Evolutionary conservation across 2,113 vertebrate species (phyloP), one percentile per base, ranked within the genome.

Genomic region (Bujurquina vittata): DNA sequence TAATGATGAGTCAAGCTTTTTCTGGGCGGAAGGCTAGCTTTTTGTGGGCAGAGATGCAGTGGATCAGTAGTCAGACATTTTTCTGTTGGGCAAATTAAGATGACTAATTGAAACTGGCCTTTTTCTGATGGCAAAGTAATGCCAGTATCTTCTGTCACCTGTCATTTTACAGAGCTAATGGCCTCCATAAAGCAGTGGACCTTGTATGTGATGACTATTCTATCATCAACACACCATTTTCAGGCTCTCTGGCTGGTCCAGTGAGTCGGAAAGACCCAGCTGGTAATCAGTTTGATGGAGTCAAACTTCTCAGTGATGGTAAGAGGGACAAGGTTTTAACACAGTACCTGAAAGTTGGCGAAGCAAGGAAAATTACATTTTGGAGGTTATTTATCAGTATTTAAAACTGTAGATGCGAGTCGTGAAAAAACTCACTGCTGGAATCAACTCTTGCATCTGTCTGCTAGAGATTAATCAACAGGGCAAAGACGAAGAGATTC

Each of bases 161-260:
- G 43, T 88, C 9, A 23, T 77, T 29, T 86, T 18, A 3, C 83
- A 95, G 93, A 63, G 81, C 61, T 73, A 62, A 77, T 5, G 10
- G 49, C 23, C 72, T 85, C 40, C 91, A 92, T 73, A 90, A 88
- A 84, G 91, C 92, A 10, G 88, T 89, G 59, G 93, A 94, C 56
- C 78, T 94, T 83, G 91, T 94, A 87, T 95, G 93, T 65, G 87
- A 93, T 33, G 94, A 95, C 81, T 94, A 88, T 15, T 59, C 86
- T 9, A 52, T 84, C n/a, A 26, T 94, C 80, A 90, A 84, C 2
- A 86, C 93, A 67, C 91, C 93, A 22, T 95, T 95, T 83, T 90
- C 90, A 8, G 92, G 92, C 26, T 85, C 60, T 26, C 80, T 94
- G 84, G 65, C 60, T 0, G 93, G 93, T 40, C 91, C 92, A 35